Percentiles rank a stretch among this genome's conserved stretches.
These are phyloP conservation scores for Phyto melanocephala DNA, from an alignment of 2,888 invertebrate genomes.

Conservation along the genomic window DNA sequence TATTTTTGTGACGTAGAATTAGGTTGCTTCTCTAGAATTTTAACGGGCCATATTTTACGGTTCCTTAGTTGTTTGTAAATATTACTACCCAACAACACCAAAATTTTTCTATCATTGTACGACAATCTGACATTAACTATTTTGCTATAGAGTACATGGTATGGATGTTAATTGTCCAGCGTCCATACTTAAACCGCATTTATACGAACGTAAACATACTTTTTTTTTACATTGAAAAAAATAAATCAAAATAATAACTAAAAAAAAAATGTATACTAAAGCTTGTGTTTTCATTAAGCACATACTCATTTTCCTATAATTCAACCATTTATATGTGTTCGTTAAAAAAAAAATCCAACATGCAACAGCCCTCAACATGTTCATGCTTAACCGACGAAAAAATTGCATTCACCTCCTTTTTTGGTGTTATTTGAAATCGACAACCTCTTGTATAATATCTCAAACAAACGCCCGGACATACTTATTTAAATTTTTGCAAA, in stretches of 20 bases:
- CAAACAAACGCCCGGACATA: neutral
- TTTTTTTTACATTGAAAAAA: neutral
- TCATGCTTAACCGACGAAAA: constrained; percentile 31
- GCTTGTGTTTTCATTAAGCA: constrained; percentile 15
- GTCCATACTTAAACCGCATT: constrained; percentile 32
- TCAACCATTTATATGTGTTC: constrained; percentile 31
- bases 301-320: constrained; percentile 36
- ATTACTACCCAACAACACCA: too few species aligned
- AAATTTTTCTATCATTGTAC: too few species aligned
- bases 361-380: constrained; percentile 45
- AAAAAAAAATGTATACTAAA: neutral
- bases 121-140: constrained; percentile 15
- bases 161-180: constrained; percentile 23
- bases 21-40: too few species aligned
- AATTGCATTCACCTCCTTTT: neutral
- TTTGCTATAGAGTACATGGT: neutral
- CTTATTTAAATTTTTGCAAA: constrained; percentile 44
- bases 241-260: too few species aligned
- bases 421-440: constrained; percentile 17
- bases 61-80: too few species aligned
- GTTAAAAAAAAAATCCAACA: constrained; percentile 1
- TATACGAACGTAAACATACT: constrained; percentile 27
- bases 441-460: neutral
- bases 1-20: too few species aligned
- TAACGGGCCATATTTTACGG: too few species aligned